Evolutionary conservation across 1,140 invertebrate species (phyloP).

Genomic region (Steinernema khuongi): DNA sequence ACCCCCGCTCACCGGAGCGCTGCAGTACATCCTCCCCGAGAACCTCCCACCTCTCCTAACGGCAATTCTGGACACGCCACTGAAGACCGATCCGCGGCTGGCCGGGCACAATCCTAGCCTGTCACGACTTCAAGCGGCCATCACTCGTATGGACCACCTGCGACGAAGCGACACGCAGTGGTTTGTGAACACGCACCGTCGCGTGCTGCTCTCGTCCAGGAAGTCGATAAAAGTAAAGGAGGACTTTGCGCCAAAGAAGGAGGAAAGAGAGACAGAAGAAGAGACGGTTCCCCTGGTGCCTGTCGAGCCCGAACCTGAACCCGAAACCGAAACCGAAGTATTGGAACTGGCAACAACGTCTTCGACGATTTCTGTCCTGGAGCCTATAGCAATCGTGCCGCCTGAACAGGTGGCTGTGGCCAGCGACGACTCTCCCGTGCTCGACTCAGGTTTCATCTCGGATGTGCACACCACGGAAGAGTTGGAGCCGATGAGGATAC

Average conservation of each 20-base stretch:
- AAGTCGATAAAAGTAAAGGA: constrained; percentile 21
- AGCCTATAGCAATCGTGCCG: not conserved
- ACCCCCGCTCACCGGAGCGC: constrained; percentile 40
- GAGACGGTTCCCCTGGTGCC: not conserved
- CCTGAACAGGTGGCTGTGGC: not conserved
- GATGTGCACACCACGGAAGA: not conserved
- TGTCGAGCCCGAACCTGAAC: not conserved
- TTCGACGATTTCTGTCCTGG: not conserved
- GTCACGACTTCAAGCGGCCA: constrained; percentile 31
- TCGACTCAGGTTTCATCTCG: not conserved
- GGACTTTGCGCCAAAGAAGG: not conserved
- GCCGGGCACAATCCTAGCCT: constrained; percentile 31
- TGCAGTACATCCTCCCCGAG: constrained; percentile 54
- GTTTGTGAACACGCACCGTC: constrained; percentile 27
- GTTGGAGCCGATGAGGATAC: not conserved
- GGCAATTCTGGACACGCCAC: constrained; percentile 36
- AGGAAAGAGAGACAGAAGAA: not conserved
- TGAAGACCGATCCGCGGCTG: constrained; percentile 45
- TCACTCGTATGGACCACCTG: constrained; percentile 32
- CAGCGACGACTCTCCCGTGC: not conserved
- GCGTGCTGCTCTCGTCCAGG: not conserved
- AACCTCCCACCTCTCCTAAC: constrained; percentile 46
- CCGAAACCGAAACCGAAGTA: not conserved
- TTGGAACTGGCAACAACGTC: not conserved
- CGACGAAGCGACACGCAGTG: constrained; percentile 35